Evolutionary conservation across 2,888 invertebrate species (phyloP), one percentile per base, ranked within the genome.

Genomic region (Candidula unifasciata): DNA sequence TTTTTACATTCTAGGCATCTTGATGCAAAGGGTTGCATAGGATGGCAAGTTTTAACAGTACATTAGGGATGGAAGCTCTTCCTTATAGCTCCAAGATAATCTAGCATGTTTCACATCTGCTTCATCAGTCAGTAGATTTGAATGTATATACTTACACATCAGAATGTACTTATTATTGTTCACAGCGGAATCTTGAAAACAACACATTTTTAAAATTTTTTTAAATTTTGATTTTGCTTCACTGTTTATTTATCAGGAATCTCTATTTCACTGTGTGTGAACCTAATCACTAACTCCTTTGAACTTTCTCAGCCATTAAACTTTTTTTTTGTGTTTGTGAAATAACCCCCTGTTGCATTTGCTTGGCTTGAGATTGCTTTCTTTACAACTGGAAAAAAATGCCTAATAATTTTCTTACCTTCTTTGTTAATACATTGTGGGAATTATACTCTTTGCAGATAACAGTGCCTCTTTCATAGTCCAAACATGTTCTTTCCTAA

Each of bases 1-100:
- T 80, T n/a, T 80, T 84, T 80, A 27, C 30, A 60, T 80, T 84
- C 52, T 84, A 84, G 73, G 84, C 84, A 84, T 84, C 57, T n/a
- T 84, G 84, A 24, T 84, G 84, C 84, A 84, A 44, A 35, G 13
- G 54, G 73, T 35, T 83, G 77, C 82, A 77, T 83, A 74, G 76
- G 74, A 73, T 74, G 74, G 64, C 73, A 73, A 82, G n/a, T 74
- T 27, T 64, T 52, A 44, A 64, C 73, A 73, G 64, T 74, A 27
- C 37, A 54, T 21, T 66, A 27, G 33, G 60, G 71, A 71, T 71
- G 80, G 71, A 71, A 30, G 16, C 21, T 35, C 24, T 60, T 37
- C 37, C 30, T 60, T 78, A 66, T 68, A n/a, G 44, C 79, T 68
- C n/a, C 66, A 79, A 44, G 44, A 79, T 79, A 79, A 79, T 66